Conservation (phyloP, 2,113 vertebrate species). For the Macquaria australasica region DNA sequence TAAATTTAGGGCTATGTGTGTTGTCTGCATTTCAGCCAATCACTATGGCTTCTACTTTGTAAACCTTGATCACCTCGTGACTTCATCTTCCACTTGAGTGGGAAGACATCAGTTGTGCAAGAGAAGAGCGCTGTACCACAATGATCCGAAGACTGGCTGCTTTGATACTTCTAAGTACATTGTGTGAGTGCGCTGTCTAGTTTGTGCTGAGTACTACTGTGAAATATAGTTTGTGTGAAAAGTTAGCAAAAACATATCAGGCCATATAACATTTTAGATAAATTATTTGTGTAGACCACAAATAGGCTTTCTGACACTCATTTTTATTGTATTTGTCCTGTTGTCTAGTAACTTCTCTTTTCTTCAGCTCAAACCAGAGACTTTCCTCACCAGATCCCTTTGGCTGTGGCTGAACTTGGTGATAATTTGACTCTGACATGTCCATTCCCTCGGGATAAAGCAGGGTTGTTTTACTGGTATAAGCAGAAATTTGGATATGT, state of each 20-base stretch:
- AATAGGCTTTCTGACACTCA: too few species aligned
- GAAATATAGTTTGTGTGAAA: not conserved
- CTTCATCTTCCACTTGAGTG: not conserved
- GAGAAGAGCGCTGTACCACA: not conserved
- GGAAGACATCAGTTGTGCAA: not conserved
- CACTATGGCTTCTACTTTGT: not conserved
- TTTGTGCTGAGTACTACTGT: not conserved
- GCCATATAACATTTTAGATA: too few species aligned
- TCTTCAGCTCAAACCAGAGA: slow-evolving; percentile 10
- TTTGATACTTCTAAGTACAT: not conserved
- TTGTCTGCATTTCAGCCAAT: not conserved
- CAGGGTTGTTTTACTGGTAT: slow-evolving; percentile 19
- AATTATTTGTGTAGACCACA: too few species aligned
- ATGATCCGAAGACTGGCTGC: slow-evolving; percentile 1
- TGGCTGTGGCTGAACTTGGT: slow-evolving; percentile 22
- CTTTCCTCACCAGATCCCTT: not conserved
- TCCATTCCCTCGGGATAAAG: not conserved
- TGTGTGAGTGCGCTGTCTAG: not conserved
- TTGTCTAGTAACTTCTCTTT: not conserved
- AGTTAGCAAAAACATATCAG: not conserved
- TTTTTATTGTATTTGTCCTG: not conserved
- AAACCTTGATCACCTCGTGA: not conserved
- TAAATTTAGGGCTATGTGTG: too few species aligned
- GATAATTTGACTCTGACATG: slow-evolving; percentile 14
- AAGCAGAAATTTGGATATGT: slow-evolving; percentile 37